Evolutionary conservation across 2,888 invertebrate species (phyloP).

Genomic region (Metellina segmentata): DNA sequence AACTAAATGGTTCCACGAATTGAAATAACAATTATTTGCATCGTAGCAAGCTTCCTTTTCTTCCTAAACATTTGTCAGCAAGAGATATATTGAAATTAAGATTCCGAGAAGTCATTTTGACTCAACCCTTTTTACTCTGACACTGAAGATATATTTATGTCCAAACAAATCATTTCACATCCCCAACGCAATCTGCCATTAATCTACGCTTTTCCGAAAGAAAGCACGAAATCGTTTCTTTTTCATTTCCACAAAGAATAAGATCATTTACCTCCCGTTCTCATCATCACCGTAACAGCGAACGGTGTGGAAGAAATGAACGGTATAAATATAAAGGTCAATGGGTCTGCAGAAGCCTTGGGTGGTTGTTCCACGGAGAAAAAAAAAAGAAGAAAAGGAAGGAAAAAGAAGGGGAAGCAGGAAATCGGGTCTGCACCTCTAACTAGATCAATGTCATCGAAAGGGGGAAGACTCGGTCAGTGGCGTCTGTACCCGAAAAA

Average conservation of each 20-base stretch:
- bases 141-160: too few relatives aligned
- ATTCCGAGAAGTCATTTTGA: too few relatives aligned
- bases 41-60: too few relatives aligned
- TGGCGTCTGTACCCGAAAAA: neutral
- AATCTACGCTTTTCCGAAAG: slow-evolving; percentile 2
- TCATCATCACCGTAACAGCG: neutral
- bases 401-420: slow-evolving; percentile 21
- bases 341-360: slow-evolving; percentile 28
- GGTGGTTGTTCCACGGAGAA: neutral
- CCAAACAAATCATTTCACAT: too few relatives aligned
- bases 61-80: too few relatives aligned
- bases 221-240: neutral
- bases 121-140: too few relatives aligned
- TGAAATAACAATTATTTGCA: too few relatives aligned
- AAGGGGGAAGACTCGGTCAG: slow-evolving; percentile 29
- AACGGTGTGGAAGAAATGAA: neutral
- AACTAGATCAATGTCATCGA: slow-evolving; percentile 55
- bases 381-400: slow-evolving; percentile 12
- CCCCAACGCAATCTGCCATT: too few relatives aligned
- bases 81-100: too few relatives aligned
- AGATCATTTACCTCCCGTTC: slow-evolving; percentile 12
- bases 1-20: too few relatives aligned
- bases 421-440: slow-evolving; percentile 14
- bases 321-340: slow-evolving; percentile 46
- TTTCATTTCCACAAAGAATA: neutral